Percentiles rank a stretch among this genome's conserved stretches.
These are phyloP conservation scores for Heliocidaris erythrogramma DNA, from an alignment of 35 echinoderm and acorn worm genomes.

Conservation along the genomic window DNA sequence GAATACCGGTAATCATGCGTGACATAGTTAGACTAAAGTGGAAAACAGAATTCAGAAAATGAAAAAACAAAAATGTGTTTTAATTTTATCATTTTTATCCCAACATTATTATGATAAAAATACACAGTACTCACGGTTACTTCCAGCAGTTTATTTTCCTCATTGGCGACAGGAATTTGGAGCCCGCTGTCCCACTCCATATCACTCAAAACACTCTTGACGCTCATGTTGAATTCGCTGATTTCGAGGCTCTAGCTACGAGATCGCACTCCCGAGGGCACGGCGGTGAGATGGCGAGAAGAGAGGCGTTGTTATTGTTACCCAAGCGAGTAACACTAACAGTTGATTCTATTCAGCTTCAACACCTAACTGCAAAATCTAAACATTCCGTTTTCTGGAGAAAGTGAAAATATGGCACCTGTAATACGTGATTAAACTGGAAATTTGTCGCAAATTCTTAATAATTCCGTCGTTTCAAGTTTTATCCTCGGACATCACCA, in stretches of 20 bases:
- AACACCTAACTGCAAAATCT: neutral
- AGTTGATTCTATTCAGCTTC: neutral
- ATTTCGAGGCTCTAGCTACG: neutral
- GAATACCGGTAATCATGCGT: too few species aligned
- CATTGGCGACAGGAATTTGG: slow-evolving; percentile 90
- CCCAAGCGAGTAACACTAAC: too few species aligned
- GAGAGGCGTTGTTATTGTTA: neutral
- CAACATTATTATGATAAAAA: too few species aligned
- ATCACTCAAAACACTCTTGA: slow-evolving; percentile 87
- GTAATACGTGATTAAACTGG: neutral
- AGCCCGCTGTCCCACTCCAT: slow-evolving; percentile 99
- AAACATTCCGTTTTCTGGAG: neutral
- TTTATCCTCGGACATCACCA: neutral
- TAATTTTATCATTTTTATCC: too few species aligned
- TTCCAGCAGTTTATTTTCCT: slow-evolving; percentile 82
- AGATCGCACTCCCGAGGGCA: neutral
- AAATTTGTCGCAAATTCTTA: neutral
- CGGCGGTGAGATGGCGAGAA: neutral
- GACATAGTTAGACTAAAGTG: too few species aligned
- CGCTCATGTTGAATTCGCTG: slow-evolving; percentile 73
- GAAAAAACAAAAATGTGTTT: too few species aligned
- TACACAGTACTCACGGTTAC: slow-evolving; percentile 63
- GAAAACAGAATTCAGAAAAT: too few species aligned
- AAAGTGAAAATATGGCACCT: neutral
- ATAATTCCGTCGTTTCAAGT: neutral